A percentile compares a stretch with the other conserved stretches of the same genome.
Evolutionary conservation across 2,888 invertebrate genomes (phyloP).

Genomic region (Leptopterna dolabrata): DNA sequence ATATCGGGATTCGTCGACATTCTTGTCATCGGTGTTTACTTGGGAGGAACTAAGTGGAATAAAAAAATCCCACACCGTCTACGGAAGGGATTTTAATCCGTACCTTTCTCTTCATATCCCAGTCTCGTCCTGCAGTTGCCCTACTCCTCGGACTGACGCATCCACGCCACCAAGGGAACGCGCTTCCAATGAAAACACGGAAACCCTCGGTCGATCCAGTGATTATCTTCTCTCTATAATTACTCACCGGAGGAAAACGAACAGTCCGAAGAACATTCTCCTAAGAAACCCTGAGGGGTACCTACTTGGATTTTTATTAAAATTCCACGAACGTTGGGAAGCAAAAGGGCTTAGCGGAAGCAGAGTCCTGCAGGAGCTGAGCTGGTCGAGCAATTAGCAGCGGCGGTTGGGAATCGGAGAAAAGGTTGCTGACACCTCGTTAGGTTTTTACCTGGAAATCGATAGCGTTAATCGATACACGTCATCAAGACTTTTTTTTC

Average conservation of each 20-base stretch:
- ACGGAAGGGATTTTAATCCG: constrained; percentile 10
- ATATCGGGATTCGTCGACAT: constrained; percentile 9
- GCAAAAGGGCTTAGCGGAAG: neutral
- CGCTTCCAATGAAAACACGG: neutral
- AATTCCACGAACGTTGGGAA: constrained; percentile 22
- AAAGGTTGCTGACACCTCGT: constrained; percentile 28
- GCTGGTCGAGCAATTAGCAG: constrained; percentile 13
- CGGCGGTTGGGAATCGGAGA: neutral
- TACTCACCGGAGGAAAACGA: constrained; percentile 1
- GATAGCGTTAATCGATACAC: constrained; percentile 32
- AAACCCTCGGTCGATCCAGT: neutral
- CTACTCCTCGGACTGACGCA: neutral
- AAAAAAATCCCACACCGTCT: neutral
- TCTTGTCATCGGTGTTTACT: constrained; percentile 11
- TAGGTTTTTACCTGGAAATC: constrained; percentile 26
- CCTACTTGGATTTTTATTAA: constrained; percentile 19
- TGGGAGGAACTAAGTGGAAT: neutral
- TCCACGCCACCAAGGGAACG: neutral
- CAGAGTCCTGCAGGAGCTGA: neutral
- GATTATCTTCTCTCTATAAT: constrained; percentile 28
- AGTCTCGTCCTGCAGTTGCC: neutral
- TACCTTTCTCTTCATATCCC: constrained; percentile 35
- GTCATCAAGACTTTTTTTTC: constrained; percentile 5
- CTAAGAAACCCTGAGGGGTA: neutral
- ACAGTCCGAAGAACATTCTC: neutral